Base-by-base conservation (phyloP, 2,113 vertebrate genomes). In the Sinocyclocheilus anophthalmus region DNA sequence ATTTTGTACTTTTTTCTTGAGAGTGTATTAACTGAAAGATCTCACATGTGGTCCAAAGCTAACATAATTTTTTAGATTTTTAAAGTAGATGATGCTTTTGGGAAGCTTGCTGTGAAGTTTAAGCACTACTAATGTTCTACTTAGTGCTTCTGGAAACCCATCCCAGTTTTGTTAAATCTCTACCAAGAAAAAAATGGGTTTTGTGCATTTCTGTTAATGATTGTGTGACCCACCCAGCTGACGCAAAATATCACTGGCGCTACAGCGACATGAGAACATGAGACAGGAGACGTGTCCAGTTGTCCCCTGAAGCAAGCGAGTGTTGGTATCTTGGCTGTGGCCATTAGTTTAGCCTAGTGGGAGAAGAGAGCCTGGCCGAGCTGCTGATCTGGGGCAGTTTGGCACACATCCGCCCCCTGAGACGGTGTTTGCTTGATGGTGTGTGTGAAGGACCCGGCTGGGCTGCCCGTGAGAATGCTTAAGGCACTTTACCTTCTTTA, bases 401-500 rank as follows among this genome's bases (percentile, higher is more conserved):
- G 83, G 76, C 83, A 87, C 53, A 57, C 72, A 73, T 16, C 33
- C 39, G 72, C 83, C 86, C 57, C 61, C 76, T 83, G 65, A 91
- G 92, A 91, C 90, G 88, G 76, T 88, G 88, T 92, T 91, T 92
- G 88, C 53, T 81, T 70, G 87, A 78, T 84, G 86, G 79, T 86
- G 42, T 18, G 84, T 72, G 72, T 86, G 65, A 85, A 85, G 77
- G 81, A 57, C 83, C 81, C n/a, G 3, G 53, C 73, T 16, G 45
- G 14, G 76, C 87, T n/a, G 50, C 61, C 84, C 12, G 55, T 82
- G 50, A 84, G 86, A 88, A 59, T 48, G 84, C 86, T 90, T 85
- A 26, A 77, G 1, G 88, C 83, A 59, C 10, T 26, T 89, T 86
- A 91, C 89, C 88, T 91, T 33, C 26, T 48, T 86, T 88, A 72